phyloP scores from a whole-genome alignment of 1,140 invertebrate genomes.

The Bathynomus jamesi region DNA sequence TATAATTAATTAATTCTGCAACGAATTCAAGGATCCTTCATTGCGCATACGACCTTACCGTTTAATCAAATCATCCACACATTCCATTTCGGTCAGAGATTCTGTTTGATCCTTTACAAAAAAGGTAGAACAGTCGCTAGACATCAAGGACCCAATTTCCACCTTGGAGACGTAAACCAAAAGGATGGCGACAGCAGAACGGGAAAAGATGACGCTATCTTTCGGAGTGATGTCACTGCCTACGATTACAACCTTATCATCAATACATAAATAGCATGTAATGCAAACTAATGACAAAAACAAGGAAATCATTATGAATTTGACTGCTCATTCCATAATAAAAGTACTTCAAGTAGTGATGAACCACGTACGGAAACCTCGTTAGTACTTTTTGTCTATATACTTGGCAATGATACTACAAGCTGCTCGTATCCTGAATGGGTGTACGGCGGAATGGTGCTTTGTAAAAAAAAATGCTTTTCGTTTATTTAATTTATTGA shows the following conservation, averaged over 20 bases:
- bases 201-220: background rate
- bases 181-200: background rate
- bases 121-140: background rate
- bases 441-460: no score
- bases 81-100: background rate
- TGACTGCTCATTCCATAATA: no score
- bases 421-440: no score
- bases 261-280: background rate
- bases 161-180: background rate
- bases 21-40: background rate
- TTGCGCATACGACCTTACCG: background rate
- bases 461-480: no score
- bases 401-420: no score
- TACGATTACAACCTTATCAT: background rate
- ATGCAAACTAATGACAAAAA: background rate
- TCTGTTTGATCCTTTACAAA: background rate
- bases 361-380: no score
- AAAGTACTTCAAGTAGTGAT: no score
- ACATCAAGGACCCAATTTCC: background rate
- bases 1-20: background rate
- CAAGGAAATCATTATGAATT: background rate
- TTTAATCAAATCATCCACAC: background rate
- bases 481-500: no score
- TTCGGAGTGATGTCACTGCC: background rate
- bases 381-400: no score